A percentile compares a stretch with the other conserved stretches of the same genome.
Conservation (phyloP, 2,888 invertebrate species). For the Archips xylosteana region DNA sequence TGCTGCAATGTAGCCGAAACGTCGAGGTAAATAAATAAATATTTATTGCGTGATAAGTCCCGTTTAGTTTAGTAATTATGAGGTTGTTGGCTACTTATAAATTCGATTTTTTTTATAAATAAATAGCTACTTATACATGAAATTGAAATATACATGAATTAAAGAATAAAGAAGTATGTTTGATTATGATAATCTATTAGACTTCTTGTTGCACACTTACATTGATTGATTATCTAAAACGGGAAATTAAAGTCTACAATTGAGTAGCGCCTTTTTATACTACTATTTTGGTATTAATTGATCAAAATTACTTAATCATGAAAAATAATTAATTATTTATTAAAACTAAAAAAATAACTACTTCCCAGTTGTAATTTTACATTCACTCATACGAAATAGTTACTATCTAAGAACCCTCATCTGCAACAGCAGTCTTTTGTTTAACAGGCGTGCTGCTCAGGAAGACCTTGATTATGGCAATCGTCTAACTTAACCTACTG, state of each 20-base stretch:
- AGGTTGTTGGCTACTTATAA: not conserved
- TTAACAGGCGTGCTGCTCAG: slow-evolving; percentile 26
- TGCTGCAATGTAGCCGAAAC: too few species aligned
- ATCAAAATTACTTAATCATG: not conserved
- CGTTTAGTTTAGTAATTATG: too few species aligned
- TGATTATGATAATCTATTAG: too few species aligned
- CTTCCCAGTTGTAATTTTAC: slow-evolving; percentile 22
- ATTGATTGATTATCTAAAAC: not conserved
- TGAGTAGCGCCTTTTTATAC: not conserved
- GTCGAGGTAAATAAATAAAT: too few species aligned
- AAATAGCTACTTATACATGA: not conserved
- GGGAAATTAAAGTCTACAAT: not conserved
- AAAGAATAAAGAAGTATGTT: not conserved
- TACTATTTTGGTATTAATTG: slow-evolving; percentile 1
- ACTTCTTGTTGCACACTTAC: not conserved
- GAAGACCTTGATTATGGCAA: slow-evolving; percentile 46
- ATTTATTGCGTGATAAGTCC: too few species aligned
- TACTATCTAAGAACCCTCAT: slow-evolving; percentile 34
- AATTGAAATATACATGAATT: not conserved
- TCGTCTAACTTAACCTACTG: slow-evolving; percentile 40
- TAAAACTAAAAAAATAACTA: not conserved
- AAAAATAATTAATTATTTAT: not conserved
- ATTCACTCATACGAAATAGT: slow-evolving; percentile 21
- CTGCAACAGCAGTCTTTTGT: slow-evolving; percentile 22
- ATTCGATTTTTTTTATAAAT: not conserved